These are phyloP conservation scores for Actinostola sp. DNA, from an alignment of 92 coral and sea anemone genomes.

Conservation along the genomic window DNA sequence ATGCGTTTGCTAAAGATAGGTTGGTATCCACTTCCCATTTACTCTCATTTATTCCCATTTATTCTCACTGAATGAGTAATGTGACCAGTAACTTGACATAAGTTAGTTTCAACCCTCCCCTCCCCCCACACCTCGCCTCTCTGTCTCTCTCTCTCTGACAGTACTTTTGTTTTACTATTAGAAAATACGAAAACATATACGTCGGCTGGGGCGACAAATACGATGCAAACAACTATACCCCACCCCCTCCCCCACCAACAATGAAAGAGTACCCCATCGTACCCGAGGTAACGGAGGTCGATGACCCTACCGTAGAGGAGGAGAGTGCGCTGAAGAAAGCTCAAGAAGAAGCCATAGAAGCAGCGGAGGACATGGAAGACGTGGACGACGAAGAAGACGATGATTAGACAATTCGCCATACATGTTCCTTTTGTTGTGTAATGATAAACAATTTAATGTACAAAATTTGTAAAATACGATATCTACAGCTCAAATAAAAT, in stretches of 20 bases:
- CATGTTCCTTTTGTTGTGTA: slow-evolving; percentile 7
- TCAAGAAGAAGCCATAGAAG: slow-evolving; percentile 91
- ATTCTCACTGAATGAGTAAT: too few relatives aligned
- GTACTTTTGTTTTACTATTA: too few relatives aligned
- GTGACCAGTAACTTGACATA: too few relatives aligned
- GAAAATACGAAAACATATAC: slow-evolving; percentile 95
- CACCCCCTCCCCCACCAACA: slow-evolving; percentile 93
- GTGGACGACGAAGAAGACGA: slow-evolving; percentile 98
- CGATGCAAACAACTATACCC: slow-evolving; percentile 91
- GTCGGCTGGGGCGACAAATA: slow-evolving; percentile 97
- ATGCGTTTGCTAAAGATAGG: slow-evolving; percentile 96
- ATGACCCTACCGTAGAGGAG: slow-evolving; percentile 99
- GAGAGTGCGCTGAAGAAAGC: slow-evolving; percentile 90
- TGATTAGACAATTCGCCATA: slow-evolving; percentile 66
- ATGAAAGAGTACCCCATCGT: slow-evolving; percentile 90
- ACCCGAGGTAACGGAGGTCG: slow-evolving; percentile 91
- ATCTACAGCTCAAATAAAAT: slow-evolving; percentile 1
- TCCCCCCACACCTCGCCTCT: not conserved
- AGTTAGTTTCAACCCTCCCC: not conserved
- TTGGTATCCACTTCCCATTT: too few relatives aligned
- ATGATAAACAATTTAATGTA: slow-evolving; percentile 16
- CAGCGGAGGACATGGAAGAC: slow-evolving; percentile 96
- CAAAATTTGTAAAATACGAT: slow-evolving; percentile 29
- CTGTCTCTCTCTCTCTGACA: too few relatives aligned
- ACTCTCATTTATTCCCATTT: too few relatives aligned